Evolutionary conservation across 1,140 invertebrate species (phyloP), one percentile per base, ranked within the genome.

Genomic region (Pantala flavescens): DNA sequence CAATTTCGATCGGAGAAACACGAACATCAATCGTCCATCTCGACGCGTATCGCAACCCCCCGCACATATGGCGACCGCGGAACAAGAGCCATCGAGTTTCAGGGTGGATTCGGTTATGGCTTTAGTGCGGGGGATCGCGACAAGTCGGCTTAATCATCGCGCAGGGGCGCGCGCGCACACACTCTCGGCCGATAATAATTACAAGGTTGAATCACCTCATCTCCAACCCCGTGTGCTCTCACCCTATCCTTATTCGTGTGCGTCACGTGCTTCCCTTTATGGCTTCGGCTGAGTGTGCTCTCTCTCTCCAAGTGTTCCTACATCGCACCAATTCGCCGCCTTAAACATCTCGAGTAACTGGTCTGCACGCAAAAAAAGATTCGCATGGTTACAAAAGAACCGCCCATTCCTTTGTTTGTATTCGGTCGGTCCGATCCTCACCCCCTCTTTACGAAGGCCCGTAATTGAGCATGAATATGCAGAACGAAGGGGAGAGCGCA

Each of bases 401-500:
- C 49, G 49, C 49, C 49, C 49, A 16, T 63, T 63, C 49, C 49
- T 63, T 63, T 63, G 49, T 63, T 63, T 16, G 28, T 36, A 36
- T 36, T 36, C 3, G 28, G 28, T 36, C 49, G 14, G 49, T 63
- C 49, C 12, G 12, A 19, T 63, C n/a, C n/a, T 12, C 49, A 1
- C 49, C 3, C 12, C 12, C 12, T 63, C 49, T 12, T 63, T 12
- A 1, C 49, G 49, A 16, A 3, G 16, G 49, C 49, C 12, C 49
- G n/a, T 63, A 63, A 63, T 63, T 63, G 49, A 21, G 49, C 49
- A 63, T 63, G 49, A 63, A 63, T 63, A 63, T 63, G 49, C 49
- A 63, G 49, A 14, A 63, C 12, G 49, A 16, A 5, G 49, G 49
- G 49, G n/a, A 63, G n/a, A 63, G 28, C 28, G 28, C 28, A 36